phyloP scores from a whole-genome alignment of 1,140 invertebrate species.

The Scaptomyza pallida region DNA sequence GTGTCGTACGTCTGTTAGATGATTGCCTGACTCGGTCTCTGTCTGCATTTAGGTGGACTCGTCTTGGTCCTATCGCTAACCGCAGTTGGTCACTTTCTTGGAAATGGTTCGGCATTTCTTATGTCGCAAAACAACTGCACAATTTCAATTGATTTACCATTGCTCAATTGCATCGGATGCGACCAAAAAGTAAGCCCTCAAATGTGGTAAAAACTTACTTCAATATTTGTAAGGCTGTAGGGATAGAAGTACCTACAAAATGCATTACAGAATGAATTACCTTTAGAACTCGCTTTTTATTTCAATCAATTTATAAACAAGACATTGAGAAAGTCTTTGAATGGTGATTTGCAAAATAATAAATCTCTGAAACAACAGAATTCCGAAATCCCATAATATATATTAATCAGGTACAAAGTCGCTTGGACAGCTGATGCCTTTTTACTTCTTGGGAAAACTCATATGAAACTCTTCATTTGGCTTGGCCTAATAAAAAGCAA shows the following conservation, averaged over 20 bases:
- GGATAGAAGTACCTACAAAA: too few species aligned
- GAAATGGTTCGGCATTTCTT: constrained; percentile 57
- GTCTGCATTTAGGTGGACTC: background rate
- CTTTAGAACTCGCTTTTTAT: too few species aligned
- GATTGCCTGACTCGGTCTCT: constrained; percentile 15
- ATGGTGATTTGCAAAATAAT: too few species aligned
- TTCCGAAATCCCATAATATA: too few species aligned
- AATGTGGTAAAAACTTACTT: constrained; percentile 18
- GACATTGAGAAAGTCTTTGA: too few species aligned
- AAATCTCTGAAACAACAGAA: too few species aligned
- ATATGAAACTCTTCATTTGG: background rate
- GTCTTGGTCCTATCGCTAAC: constrained; percentile 52
- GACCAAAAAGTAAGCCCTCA: background rate
- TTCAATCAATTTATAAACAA: too few species aligned
- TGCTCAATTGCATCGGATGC: constrained; percentile 7
- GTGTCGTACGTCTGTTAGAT: constrained; percentile 43
- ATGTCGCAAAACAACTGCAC: constrained; percentile 38
- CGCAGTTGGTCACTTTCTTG: constrained; percentile 76
- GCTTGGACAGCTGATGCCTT: background rate
- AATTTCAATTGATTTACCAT: constrained; percentile 33
- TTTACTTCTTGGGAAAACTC: background rate
- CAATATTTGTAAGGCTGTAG: too few species aligned
- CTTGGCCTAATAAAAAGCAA: constrained; percentile 22
- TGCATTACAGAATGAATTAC: too few species aligned
- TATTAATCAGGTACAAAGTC: background rate